A percentile compares a stretch with the other conserved stretches of the same genome.
Evolutionary conservation across 1,140 invertebrate species (phyloP).

Genomic region (Cotesia glomerata): DNA sequence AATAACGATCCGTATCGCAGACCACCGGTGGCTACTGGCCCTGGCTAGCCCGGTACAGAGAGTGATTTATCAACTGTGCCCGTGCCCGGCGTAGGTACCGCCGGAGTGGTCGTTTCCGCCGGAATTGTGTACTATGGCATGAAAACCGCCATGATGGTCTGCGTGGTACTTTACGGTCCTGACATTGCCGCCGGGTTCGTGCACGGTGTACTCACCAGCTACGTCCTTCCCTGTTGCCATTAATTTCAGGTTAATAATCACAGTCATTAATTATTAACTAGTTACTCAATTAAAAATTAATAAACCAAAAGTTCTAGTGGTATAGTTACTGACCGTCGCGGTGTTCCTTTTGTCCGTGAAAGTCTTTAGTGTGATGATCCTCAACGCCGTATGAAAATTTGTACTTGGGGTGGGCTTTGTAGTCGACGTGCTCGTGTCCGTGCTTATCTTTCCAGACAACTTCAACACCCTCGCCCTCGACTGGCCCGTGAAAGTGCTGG

Average conservation of each 20-base stretch:
- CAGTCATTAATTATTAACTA: background rate
- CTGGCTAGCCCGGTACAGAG: too few species aligned
- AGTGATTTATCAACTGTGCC: constrained; percentile 30
- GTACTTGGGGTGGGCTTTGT: constrained; percentile 64
- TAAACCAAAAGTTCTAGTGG: background rate
- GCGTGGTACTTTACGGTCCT: constrained; percentile 75
- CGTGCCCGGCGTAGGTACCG: constrained; percentile 30
- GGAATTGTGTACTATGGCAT: constrained; percentile 72
- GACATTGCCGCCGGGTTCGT: constrained; percentile 76
- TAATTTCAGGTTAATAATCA: background rate
- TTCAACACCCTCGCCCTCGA: constrained; percentile 49
- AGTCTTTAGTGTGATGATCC: constrained; percentile 69
- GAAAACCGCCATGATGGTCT: constrained; percentile 76
- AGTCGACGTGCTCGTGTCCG: constrained; percentile 53
- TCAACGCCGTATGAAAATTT: constrained; percentile 71
- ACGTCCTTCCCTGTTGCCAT: constrained; percentile 17
- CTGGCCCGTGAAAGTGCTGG: constrained; percentile 59
- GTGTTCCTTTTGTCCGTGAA: constrained; percentile 68
- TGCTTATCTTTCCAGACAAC: constrained; percentile 55
- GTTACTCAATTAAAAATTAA: too few species aligned
- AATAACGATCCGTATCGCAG: constrained; percentile 29
- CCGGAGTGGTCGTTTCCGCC: constrained; percentile 33
- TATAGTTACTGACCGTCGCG: constrained; percentile 62
- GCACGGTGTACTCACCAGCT: constrained; percentile 73
- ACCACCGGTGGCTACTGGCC: constrained; percentile 1